Evolutionary conservation across 2,797 vertebrate species (phyloP).

Genomic region (Ammospiza maritima): DNA sequence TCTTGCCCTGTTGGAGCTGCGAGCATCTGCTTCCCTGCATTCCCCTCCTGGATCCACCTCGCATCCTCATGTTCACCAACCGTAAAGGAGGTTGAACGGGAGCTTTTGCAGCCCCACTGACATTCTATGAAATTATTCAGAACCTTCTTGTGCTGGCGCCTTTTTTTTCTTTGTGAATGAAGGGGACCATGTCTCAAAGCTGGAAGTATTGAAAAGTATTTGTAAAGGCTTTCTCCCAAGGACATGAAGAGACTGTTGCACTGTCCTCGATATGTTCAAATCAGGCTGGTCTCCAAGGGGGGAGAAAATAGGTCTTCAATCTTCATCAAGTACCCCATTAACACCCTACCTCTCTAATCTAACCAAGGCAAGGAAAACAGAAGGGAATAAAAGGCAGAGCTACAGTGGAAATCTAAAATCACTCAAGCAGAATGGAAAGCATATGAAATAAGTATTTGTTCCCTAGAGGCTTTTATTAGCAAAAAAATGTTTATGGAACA

Average conservation of each 20-base stretch:
- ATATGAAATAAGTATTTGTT: conserved; percentile 21
- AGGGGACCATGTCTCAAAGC: conserved; percentile 43
- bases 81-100: conserved; percentile 33
- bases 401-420: conserved; percentile 3
- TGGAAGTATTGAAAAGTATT: not conserved
- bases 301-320: conserved; percentile 66
- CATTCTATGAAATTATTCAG: not conserved
- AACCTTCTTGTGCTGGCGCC: conserved; percentile 17
- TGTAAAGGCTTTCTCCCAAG: conserved; percentile 57
- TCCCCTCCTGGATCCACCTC: conserved; percentile 67
- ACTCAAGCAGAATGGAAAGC: not conserved
- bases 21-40: conserved; percentile 77
- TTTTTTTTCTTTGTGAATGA: conserved; percentile 21
- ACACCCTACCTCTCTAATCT: conserved; percentile 69
- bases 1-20: conserved; percentile 74
- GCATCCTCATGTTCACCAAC: conserved; percentile 44
- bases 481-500: conserved; percentile 32
- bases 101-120: not conserved
- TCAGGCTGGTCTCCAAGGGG: conserved; percentile 46
- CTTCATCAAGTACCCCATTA: conserved; percentile 70
- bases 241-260: conserved; percentile 44
- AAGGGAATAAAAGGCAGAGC: conserved; percentile 32
- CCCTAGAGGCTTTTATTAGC: conserved; percentile 27
- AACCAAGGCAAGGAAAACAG: conserved; percentile 37
- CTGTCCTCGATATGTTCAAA: conserved; percentile 55